phyloP scores from a whole-genome alignment of 1,140 invertebrate genomes.

The Gryon sp. region DNA sequence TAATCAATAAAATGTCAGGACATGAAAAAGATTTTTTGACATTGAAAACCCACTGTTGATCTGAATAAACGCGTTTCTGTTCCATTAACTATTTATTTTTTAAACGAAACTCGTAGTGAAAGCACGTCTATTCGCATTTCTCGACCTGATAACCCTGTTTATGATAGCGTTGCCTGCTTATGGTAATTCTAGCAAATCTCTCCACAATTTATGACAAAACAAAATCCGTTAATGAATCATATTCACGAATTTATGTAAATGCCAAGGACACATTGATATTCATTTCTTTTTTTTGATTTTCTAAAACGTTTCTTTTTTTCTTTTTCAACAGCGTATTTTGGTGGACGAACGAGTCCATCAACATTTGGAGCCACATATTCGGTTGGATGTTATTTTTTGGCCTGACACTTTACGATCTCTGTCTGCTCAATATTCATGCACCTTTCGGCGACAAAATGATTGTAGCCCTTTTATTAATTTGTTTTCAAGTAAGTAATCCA shows the following conservation, averaged over 20 bases:
- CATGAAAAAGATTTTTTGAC: too few relatives aligned
- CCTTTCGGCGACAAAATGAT: conserved; percentile 90
- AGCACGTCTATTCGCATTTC: conserved; percentile 25
- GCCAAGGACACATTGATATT: too few relatives aligned
- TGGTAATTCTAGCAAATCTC: too few relatives aligned
- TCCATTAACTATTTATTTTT: conserved; percentile 15
- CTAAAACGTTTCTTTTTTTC: conserved; percentile 24
- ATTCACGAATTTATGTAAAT: too few relatives aligned
- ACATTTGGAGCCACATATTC: conserved; percentile 97
- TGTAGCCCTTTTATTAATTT: conserved; percentile 88
- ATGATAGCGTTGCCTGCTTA: neutral
- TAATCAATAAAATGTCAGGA: too few relatives aligned
- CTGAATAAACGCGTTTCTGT: conserved; percentile 1
- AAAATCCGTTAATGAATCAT: too few relatives aligned
- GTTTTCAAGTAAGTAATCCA: conserved; percentile 86
- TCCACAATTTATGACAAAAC: too few relatives aligned
- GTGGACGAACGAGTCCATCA: conserved; percentile 98
- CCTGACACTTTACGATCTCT: conserved; percentile 91
- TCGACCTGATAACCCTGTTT: conserved; percentile 40
- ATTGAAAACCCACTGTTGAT: conserved; percentile 9
- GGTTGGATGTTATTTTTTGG: conserved; percentile 93
- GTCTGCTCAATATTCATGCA: conserved; percentile 88
- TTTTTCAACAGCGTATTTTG: conserved; percentile 90
- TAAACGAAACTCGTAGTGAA: conserved; percentile 27
- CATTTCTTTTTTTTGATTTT: too few relatives aligned